Evolutionary conservation across 2,113 vertebrate genomes (phyloP), one percentile per base, ranked within the genome.

Genomic region (Cyprinodon brontotheroides): DNA sequence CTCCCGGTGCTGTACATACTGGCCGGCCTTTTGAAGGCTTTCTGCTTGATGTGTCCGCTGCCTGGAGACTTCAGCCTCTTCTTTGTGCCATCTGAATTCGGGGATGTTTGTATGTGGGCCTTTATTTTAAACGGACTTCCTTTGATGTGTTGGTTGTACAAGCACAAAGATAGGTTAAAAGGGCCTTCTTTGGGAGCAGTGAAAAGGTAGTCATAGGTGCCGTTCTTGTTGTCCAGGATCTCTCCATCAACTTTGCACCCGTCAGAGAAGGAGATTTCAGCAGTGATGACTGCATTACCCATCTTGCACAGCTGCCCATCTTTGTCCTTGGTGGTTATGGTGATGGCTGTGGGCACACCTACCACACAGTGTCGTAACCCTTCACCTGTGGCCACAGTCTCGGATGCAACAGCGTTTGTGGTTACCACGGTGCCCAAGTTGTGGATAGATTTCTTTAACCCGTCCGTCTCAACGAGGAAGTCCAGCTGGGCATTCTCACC

Each of bases 1-100:
- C 97, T 96, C 1, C 97, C 96, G 0, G 96, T 96, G 93, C 98
- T 99, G 94, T 98, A 98, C 96, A 97, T 97, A 87, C 97, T 99
- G 0, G 96, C 95, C 1, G 97, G 97, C 65, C 96, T 95, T 80
- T 97, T 98, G 82, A 98, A 95, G 15, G 97, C 96, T 74, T 96
- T 97, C 91, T 98, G 96, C 88, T 98, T 99, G 60, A 98, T 93
- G 1, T 98, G 97, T 3, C 95, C 93, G 0, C 96, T 97, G 13
- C 97, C 95, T 0, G 96, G 97, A 78, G 97, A 97, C 82, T 98
- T 98, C 11, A 97, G 95, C 48, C 96, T 94, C 81, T 96, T 95
- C 92, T 98, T 99, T 41, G 95, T 92, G 5, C 95, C 93, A n/a
- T 97, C 96, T 1, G 96, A 93, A 5, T 93, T 95, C 3, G 94